Conservation (phyloP, 2,797 vertebrate genomes). For the Artibeus lituratus region DNA sequence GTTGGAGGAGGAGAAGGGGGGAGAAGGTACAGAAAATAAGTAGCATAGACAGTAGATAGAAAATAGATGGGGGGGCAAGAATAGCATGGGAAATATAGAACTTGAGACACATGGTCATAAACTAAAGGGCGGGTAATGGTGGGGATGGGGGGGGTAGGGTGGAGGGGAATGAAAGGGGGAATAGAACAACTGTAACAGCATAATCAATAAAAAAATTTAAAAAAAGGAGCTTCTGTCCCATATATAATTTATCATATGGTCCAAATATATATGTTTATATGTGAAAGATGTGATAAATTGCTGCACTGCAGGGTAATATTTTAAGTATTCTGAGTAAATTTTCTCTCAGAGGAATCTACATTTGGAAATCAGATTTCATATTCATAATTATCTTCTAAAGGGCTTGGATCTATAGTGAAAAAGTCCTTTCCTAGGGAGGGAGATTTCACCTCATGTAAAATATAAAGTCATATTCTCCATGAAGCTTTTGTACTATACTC, state of each 20-base stretch:
- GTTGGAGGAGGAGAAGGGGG: too few relatives aligned
- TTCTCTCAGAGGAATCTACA: slow-evolving; percentile 49
- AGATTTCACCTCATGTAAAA: slow-evolving; percentile 8
- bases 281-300: neutral
- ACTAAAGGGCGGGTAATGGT: too few relatives aligned
- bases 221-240: neutral
- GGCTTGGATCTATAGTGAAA: neutral
- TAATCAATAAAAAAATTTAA: neutral
- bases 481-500: slow-evolving; percentile 27
- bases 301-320: neutral
- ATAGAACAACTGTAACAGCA: too few relatives aligned
- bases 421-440: neutral
- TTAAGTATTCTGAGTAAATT: slow-evolving; percentile 5
- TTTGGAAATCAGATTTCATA: slow-evolving; percentile 54
- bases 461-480: neutral
- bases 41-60: too few relatives aligned
- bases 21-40: too few relatives aligned
- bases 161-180: too few relatives aligned
- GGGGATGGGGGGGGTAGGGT: too few relatives aligned
- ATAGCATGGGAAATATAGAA: too few relatives aligned
- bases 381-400: slow-evolving; percentile 22
- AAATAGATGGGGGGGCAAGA: too few relatives aligned
- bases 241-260: neutral
- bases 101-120: too few relatives aligned
- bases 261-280: neutral